Percentiles rank a stretch among this genome's conserved stretches.
Conservation (phyloP, 2,113 vertebrate genomes). For the Scolopax mira region DNA sequence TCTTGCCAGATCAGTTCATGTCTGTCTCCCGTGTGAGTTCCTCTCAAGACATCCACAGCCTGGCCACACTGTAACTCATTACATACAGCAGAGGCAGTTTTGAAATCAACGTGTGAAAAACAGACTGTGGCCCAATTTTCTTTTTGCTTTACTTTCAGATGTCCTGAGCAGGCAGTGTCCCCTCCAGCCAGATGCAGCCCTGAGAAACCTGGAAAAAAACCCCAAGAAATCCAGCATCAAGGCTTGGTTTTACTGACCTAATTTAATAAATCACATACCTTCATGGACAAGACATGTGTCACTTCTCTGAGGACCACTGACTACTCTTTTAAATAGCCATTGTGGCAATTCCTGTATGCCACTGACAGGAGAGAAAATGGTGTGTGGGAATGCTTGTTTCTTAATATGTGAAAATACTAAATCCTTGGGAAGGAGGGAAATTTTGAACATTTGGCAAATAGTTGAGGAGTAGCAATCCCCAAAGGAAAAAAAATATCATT, state of each 20-base stretch:
- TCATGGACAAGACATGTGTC: neutral
- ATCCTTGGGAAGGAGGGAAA: neutral
- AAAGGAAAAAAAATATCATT: neutral
- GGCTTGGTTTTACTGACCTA: neutral
- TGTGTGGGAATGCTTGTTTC: neutral
- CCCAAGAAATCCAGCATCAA: neutral
- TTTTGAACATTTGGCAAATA: neutral
- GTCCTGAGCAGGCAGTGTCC: conserved; percentile 69
- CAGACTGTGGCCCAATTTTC: conserved; percentile 65
- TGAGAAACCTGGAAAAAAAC: conserved; percentile 46
- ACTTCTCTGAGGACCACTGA: neutral
- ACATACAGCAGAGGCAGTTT: conserved; percentile 71
- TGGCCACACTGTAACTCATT: conserved; percentile 71
- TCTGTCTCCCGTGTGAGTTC: conserved; percentile 39
- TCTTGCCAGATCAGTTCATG: conserved; percentile 67
- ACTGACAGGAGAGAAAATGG: neutral
- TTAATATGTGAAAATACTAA: neutral
- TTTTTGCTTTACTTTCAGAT: conserved; percentile 66
- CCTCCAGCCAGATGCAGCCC: conserved; percentile 54
- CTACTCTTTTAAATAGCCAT: neutral
- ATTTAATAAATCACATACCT: neutral
- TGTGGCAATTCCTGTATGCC: neutral
- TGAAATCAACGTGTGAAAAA: conserved; percentile 67
- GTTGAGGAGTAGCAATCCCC: neutral
- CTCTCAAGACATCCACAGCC: conserved; percentile 19